These are phyloP conservation scores for Nycticryphes semicollaris DNA, from an alignment of 2,113 vertebrate genomes.

Conservation along the genomic window DNA sequence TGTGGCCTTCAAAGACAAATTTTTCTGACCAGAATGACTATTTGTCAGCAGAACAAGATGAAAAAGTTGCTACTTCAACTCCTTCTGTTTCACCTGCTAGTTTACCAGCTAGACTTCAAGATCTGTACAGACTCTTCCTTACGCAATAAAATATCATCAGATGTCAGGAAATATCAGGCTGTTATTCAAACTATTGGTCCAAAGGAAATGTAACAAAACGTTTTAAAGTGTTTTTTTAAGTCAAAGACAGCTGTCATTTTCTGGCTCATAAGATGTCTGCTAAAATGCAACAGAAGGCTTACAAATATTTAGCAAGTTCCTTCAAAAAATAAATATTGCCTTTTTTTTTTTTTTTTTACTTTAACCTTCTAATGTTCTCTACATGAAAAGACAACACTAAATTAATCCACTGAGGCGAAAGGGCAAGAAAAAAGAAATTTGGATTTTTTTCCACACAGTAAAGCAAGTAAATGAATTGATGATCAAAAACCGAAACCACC, in stretches of 20 bases:
- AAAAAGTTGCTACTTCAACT: not conserved
- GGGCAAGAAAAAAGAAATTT: not conserved
- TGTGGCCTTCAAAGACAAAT: not conserved
- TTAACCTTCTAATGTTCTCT: conserved; percentile 31
- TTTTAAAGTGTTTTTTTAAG: conserved; percentile 36
- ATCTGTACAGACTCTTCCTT: not conserved
- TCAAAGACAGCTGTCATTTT: conserved; percentile 64
- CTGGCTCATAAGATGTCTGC: conserved; percentile 51
- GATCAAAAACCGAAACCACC: not conserved
- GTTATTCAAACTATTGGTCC: conserved; percentile 45
- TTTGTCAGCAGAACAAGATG: not conserved
- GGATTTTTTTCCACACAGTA: not conserved
- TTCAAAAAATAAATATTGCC: not conserved
- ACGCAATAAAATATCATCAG: conserved; percentile 27
- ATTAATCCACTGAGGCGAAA: conserved; percentile 19
- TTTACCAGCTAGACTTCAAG: not conserved
- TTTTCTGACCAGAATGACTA: not conserved
- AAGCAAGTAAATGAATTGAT: not conserved
- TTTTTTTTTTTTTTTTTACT: not conserved
- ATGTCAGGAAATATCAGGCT: conserved; percentile 36
- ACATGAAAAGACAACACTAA: conserved; percentile 40
- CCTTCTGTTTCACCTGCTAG: not conserved
- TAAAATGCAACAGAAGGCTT: conserved; percentile 55
- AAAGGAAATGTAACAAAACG: conserved; percentile 47
- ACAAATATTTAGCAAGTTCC: conserved; percentile 53